Base-by-base conservation (phyloP, 2,797 vertebrate genomes). In the Carapus acus region DNA sequence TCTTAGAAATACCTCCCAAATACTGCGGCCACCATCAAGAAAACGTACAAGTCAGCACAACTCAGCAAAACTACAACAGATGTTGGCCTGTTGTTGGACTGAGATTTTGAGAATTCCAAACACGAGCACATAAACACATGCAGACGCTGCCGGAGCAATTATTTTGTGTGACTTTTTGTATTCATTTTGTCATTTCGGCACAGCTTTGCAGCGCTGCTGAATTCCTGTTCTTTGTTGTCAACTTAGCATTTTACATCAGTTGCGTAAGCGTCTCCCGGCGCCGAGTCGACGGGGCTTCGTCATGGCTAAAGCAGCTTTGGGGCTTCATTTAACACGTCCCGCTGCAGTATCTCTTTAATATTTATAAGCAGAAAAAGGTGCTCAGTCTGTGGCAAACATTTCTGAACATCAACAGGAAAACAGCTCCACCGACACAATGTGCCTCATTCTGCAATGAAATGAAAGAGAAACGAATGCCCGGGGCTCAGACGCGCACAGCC, bases 221-320 rank as follows among this genome's bases (percentile, higher is more conserved):
- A 83, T 85, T 76, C 64, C 67, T 24, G 63, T 75, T 73, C 70
- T 53, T 58, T 82, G 82, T 83, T 88, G 86, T 88, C 86, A 87
- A 83, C 80, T 81, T 84, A 78, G 82, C 72, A 73, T 83, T 85
- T 70, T 52, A 65, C 76, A 79, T 86, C 58, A 88, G 87, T 87
- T 87, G 83, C 88, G 88, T 90, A 90, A 90, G 87, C 87, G 77
- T 87, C 87, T 89, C 87, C 87, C 66, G 75, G 71, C 53, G 62
- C 76, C 58, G 76, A 83, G 76, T 83, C 80, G 75, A 76, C 68
- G 78, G 60, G 86, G 86, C 87, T 86, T 88, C 83, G 81, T 62
- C 68, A 74, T 59, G 65, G 69, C 76, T 65, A 86, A 88, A 89
- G 82, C 83, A 79, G 87, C 85, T 88, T 88, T 87, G 65, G 67